Percentiles rank a stretch among this genome's conserved stretches.
phyloP scores from a whole-genome alignment of 2,797 vertebrate genomes.

The Sebastes reedi region DNA sequence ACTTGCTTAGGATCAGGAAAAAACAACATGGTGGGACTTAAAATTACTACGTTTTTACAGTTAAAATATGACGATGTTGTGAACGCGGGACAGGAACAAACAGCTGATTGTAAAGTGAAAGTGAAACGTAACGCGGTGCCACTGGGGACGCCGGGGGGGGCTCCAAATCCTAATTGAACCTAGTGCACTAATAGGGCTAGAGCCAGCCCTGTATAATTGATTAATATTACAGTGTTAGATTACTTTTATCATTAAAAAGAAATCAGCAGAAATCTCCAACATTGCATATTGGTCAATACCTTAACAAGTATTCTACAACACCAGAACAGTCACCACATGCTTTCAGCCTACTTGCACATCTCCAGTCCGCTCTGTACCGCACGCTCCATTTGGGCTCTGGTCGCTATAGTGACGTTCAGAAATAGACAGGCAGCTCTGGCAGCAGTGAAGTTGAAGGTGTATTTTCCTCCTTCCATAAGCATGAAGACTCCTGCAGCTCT shows the following conservation, averaged over 20 bases:
- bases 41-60: no score
- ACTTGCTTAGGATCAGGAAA: no score
- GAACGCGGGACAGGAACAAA: no score
- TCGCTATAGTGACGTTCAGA: slow-evolving; percentile 74
- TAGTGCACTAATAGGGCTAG: no score
- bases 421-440: slow-evolving; percentile 64
- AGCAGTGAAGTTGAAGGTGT: slow-evolving; percentile 70
- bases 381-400: slow-evolving; percentile 62
- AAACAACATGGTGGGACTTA: no score
- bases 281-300: neutral
- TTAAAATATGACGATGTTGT: no score
- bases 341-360: slow-evolving; percentile 79
- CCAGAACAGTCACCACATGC: neutral
- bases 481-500: slow-evolving; percentile 69
- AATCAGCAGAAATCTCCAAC: fast-evolving
- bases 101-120: no score
- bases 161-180: fast-evolving
- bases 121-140: no score
- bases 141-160: no score
- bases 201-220: no score
- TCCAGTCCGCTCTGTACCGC: slow-evolving; percentile 70
- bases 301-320: neutral
- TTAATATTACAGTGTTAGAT: neutral
- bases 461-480: slow-evolving; percentile 41
- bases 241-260: neutral